phyloP scores from a whole-genome alignment of 2,888 invertebrate species.

The Eupithecia pulchellata region DNA sequence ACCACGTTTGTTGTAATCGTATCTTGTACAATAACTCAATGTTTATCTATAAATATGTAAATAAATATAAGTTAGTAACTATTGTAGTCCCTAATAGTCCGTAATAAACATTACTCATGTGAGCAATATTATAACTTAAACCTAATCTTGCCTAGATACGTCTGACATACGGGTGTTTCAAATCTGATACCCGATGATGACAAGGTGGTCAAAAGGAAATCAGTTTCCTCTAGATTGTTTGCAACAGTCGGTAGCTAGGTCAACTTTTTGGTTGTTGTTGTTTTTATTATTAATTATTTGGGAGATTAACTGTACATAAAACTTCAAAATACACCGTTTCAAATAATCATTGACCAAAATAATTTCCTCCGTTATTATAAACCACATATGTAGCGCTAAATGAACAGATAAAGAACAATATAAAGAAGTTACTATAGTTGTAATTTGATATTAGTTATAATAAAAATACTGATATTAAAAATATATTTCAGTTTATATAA shows the following conservation, averaged over 20 bases:
- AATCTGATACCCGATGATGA: neutral
- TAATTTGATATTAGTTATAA: no score
- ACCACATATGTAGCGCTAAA: no score
- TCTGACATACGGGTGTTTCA: neutral
- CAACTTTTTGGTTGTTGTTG: no score
- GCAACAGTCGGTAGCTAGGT: neutral
- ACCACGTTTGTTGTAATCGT: neutral
- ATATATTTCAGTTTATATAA: no score
- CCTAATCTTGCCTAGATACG: slow-evolving; percentile 1
- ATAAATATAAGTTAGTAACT: neutral
- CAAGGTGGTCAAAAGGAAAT: neutral
- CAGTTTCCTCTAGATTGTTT: neutral
- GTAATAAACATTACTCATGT: neutral
- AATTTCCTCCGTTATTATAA: no score
- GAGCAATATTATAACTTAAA: slow-evolving; percentile 1
- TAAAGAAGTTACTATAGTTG: no score
- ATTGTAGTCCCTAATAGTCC: neutral
- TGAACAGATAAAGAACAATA: no score
- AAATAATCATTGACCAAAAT: no score
- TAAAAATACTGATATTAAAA: no score
- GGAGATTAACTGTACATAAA: no score
- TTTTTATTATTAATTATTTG: no score
- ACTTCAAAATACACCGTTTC: no score
- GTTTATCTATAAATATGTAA: neutral
- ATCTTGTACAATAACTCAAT: neutral